Base-by-base conservation (phyloP, 2,797 vertebrate species). In the Urocyon cinereoargenteus region DNA sequence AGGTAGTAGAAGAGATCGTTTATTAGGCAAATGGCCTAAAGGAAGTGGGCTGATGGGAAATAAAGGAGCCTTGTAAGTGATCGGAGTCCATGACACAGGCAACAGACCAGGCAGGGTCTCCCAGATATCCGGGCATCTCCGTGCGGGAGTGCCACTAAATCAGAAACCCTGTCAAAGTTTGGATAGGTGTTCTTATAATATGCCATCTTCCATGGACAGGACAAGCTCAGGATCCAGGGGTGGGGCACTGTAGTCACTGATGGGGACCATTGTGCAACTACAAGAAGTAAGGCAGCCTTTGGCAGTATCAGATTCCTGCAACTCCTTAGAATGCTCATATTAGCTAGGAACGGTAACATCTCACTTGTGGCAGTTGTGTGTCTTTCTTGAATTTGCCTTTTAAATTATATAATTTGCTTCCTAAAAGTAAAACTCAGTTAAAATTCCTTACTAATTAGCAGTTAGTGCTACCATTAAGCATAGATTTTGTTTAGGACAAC, bases 201-300 rank as follows among this genome's bases (percentile, higher is more conserved):
- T 22, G 45, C 81, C 2, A 0, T 1, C 13, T n/a, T 2, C 19
- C 31, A 0, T 3, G 36, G 6, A 31, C 1, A 0, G 16, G 40
- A 59, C 19, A 14, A 36, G 77, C 64, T 62, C 18, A 1, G 77
- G 53, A 51, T 14, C 64, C 5, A 6, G 51, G 19, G 19, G 31
- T 12, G 72, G 21, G 11, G 40, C 40, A 45, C 1, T 11, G 2
- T 36, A 53, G 8, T 40, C 70, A 10, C 19, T 0, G 2, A 5
- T 0, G n/a, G 66, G 93, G 31, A 15, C 16, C 24, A 2, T 49
- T 34, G 34, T 6, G 51, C 24, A 15, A 53, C 11, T 15, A 3
- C 11, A 11, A 31, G 66, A 51, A 13, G 15, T 6, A 0, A 13
- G 1, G 45, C 1, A 0, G 9, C 14, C 51, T 13, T 18, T 13